Base-by-base conservation (phyloP, 2,888 invertebrate genomes). In the Archips xylosteana region DNA sequence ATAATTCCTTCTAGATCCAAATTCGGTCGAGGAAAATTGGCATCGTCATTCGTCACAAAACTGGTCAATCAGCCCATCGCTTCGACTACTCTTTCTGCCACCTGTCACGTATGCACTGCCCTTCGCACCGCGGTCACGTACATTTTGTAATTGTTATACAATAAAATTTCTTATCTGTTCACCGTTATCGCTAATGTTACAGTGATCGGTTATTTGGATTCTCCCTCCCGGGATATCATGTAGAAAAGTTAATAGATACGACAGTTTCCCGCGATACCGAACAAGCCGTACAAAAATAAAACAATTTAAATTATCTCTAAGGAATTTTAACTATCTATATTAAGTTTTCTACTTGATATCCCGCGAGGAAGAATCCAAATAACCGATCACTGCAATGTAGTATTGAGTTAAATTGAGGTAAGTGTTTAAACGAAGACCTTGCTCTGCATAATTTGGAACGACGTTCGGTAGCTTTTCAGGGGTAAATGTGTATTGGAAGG, bases 21-120 rank as follows among this genome's bases (percentile, higher is more conserved):
- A 72, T 63, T 57, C 47, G 62, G 57, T 72, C 57, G 68, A 72
- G 67, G 63, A 68, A 73, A 68, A 74, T 74, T 61, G 69, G 23
- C 60, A 65, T 59, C 34, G 67, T 42, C 36, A 39, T n/a, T n/a
- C 8, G 34, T 39, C 39, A 34, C 15, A 13, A n/a, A 39, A 57
- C 13, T 39, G 3, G 49, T 32, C 67, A 47, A 51, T 42, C 63
- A 34, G n/a, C 34, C 47, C 15, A 23, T 54, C 23, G 12, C 23
- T 23, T 10, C 61, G 45, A 39, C 57, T 54, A 54, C 12, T 49
- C 51, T 34, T 42, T 34, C 57, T 69, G 63, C 12, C 73, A 65
- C 65, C 51, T 70, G 60, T 74, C 74, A 70, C 69, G 69, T 74
- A 74, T 60, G 74, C 65, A 10, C 12, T 36, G 69, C 42, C 74